phyloP scores from a whole-genome alignment of 1,140 invertebrate species.

The Muscidifurax raptorellus region DNA sequence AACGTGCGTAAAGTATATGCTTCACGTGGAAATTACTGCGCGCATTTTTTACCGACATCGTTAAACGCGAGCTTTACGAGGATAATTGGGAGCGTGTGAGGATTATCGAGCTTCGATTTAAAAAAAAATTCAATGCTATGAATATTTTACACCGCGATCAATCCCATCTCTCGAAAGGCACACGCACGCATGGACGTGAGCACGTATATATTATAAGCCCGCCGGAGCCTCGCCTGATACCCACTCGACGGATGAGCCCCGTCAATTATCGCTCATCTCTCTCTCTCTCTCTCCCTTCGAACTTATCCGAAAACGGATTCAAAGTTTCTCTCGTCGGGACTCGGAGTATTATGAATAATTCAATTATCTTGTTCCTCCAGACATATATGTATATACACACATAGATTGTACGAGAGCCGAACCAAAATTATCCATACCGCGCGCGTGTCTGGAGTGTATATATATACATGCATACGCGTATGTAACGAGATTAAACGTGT shows the following conservation, averaged over 20 bases:
- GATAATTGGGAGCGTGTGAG: neutral
- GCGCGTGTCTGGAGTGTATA: too few species aligned
- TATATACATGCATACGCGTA: neutral
- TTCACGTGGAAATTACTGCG: neutral
- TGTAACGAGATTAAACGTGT: neutral
- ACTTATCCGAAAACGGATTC: neutral
- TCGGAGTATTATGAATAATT: conserved; percentile 13
- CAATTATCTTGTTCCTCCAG: neutral
- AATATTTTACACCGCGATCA: too few species aligned
- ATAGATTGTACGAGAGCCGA: neutral
- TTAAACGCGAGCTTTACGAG: neutral
- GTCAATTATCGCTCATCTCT: neutral
- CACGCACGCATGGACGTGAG: too few species aligned
- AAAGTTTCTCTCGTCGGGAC: neutral
- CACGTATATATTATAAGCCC: too few species aligned
- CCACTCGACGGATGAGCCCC: neutral
- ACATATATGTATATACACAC: neutral
- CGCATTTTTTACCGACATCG: neutral
- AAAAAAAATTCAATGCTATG: neutral
- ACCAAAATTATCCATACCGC: neutral
- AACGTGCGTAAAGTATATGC: too few species aligned
- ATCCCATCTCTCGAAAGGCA: too few species aligned
- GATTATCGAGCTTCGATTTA: neutral
- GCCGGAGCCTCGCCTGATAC: neutral
- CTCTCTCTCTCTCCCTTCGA: neutral